Base-by-base conservation (phyloP, 2,113 vertebrate genomes). In the Oncorhynchus mykiss region DNA sequence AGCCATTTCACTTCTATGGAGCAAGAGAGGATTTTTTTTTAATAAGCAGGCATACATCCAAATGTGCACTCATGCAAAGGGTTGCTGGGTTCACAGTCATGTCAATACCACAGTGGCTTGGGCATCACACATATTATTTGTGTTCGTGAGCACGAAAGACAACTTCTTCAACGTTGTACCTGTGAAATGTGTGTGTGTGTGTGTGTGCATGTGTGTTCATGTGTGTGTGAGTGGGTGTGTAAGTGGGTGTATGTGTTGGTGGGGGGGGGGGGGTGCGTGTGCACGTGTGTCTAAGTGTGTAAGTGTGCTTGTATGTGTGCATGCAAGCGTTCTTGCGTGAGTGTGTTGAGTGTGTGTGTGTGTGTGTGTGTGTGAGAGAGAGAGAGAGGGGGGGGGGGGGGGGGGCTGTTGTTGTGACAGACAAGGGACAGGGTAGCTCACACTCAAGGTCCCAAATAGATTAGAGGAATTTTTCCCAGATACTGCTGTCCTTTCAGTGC, bases 391-490 rank as follows among this genome's bases (percentile, higher is more conserved):
- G 7, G 51, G 1, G 13, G 14, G 51, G 2, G 13, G 14, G 51
- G 1, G 14, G 9, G 39, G 31, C 9, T 59, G 67, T 67, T 64
- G 54, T 78, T 79, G 86, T 85, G 86, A 84, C 82, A 88, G 82
- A 89, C 88, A 87, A 76, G 77, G 82, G 75, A 68, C 25, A 20
- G 54, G 22, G 25, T 22, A 51, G 88, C 88, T 83, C 88, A 87
- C 85, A 89, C 86, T 90, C 87, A 80, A 88, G 72, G n/a, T 90
- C 86, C 86, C 82, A 88, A 85, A 88, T 83, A 90, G 84, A 90
- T 91, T 86, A 88, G 83, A 90, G 80, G 76, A 83, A 82, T 85
- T 86, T 86, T 27, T 57, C 82, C 82, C 74, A 72, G 78, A 89
- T 88, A 86, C 74, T 76, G 79, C 82, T 77, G 78, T 84, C 70